Base-by-base conservation (phyloP, 2,113 vertebrate species). In the Apodemus sylvaticus region DNA sequence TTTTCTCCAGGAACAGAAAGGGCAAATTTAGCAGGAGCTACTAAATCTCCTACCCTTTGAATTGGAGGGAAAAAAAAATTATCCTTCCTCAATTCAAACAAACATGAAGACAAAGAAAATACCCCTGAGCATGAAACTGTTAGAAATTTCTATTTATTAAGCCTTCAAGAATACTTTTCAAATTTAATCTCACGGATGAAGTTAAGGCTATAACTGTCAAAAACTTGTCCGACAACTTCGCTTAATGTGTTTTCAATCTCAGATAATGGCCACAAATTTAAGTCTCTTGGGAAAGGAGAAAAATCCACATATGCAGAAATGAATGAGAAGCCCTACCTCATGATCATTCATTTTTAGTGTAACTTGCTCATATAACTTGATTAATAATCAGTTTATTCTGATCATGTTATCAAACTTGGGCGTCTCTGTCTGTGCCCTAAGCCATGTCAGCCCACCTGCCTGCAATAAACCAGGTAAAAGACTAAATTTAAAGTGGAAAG, bases 1-100 rank as follows among this genome's bases (percentile, higher is more conserved):
- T 91, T 95, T 96, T 83, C 78, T 94, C 60, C 45, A 96, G 91
- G 82, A 96, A 95, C 55, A 95, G 83, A 97, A 96, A 89, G 62
- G 70, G 73, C 82, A 92, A 62, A 97, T 92, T 96, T 79, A 83
- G 81, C 74, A 60, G 77, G 55, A 91, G 45, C 26, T 93, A 91
- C 71, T 90, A 79, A 95, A 89, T 94, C 53, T 83, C n/a, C 66
- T 53, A 70, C 22, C 34, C 24, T 39, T 45, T 87, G 70, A 95
- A 48, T 53, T 89, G 34, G 68, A 96, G 42, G 81, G 31, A 70
- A 95, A 96, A 70, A 95, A 96, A 96, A 55, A 60, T 64, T 55
- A 79, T 85, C 96, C 78, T 95, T 91, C n/a, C n/a, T n/a, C 34
- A 96, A 94, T 92, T 90, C 86, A 83, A 95, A 83, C 85, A 71